phyloP scores from a whole-genome alignment of 2,888 invertebrate genomes.

The Proisotoma minuta region DNA sequence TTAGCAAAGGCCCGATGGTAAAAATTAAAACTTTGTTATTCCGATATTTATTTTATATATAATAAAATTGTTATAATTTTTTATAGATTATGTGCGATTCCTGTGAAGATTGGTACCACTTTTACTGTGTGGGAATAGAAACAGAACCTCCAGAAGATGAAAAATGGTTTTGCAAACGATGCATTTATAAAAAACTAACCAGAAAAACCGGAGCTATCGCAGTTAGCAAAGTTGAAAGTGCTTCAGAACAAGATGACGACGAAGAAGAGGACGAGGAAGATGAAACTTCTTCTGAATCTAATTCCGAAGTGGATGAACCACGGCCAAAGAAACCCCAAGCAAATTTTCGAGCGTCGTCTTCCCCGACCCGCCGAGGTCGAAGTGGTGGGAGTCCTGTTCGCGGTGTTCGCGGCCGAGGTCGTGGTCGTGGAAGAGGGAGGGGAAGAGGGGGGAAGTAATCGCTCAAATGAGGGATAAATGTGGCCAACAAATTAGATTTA shows the following conservation, averaged over 20 bases:
- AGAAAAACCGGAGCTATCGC: neutral
- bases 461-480: too few species aligned
- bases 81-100: neutral
- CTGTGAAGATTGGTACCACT: conserved; percentile 40
- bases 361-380: neutral
- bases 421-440: neutral
- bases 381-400: neutral
- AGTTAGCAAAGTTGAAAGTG: neutral
- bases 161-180: conserved; percentile 36
- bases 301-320: too few species aligned
- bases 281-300: too few species aligned
- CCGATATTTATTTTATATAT: too few species aligned
- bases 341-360: neutral
- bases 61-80: too few species aligned
- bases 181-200: conserved; percentile 21
- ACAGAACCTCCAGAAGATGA: conserved; percentile 29
- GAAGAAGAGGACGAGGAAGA: neutral
- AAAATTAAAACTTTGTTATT: too few species aligned
- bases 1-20: conserved; percentile 29
- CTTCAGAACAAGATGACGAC: too few species aligned
- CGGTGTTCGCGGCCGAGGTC: neutral
- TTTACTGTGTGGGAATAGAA: conserved; percentile 28
- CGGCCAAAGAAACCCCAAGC: neutral
- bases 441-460: neutral
- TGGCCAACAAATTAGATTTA: too few species aligned